A percentile compares a stretch with the other conserved stretches of the same genome.
Evolutionary conservation across 2,888 invertebrate species (phyloP).

Genomic region (Agriopis marginaria): DNA sequence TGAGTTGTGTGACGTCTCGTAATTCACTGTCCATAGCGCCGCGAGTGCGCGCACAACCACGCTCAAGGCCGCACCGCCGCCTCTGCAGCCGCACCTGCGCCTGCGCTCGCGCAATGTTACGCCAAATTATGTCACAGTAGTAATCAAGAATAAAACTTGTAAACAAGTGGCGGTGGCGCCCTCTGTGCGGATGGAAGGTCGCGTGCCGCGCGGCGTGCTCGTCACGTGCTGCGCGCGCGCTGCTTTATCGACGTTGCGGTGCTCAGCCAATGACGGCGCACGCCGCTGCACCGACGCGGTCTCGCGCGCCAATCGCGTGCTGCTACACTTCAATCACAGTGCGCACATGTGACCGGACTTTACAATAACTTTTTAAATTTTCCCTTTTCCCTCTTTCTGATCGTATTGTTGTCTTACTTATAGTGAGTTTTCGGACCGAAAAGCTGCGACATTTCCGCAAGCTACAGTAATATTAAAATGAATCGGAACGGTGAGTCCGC

Average conservation of each 20-base stretch:
- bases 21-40: not conserved
- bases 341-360: conserved; percentile 78
- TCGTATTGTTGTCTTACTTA: conserved; percentile 34
- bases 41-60: conserved; percentile 3
- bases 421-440: conserved; percentile 13
- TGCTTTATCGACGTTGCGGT: conserved; percentile 59
- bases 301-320: conserved; percentile 63
- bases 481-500: conserved; percentile 71
- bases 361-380: conserved; percentile 40
- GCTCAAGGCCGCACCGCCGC: conserved; percentile 16
- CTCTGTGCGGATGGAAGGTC: conserved; percentile 53
- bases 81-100: conserved; percentile 12
- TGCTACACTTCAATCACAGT: conserved; percentile 62
- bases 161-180: conserved; percentile 67
- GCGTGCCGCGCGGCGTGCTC: conserved; percentile 53
- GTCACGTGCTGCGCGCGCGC: conserved; percentile 68
- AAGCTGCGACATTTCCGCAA: conserved; percentile 12
- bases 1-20: conserved; percentile 3
- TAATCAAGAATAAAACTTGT: conserved; percentile 54
- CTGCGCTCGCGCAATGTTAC: conserved; percentile 52
- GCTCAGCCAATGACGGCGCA: conserved; percentile 58
- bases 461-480: conserved; percentile 55
- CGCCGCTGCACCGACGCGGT: conserved; percentile 56
- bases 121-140: conserved; percentile 72
- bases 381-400: conserved; percentile 34